phyloP scores from a whole-genome alignment of 2,888 invertebrate species.

The Philaethria dido region DNA sequence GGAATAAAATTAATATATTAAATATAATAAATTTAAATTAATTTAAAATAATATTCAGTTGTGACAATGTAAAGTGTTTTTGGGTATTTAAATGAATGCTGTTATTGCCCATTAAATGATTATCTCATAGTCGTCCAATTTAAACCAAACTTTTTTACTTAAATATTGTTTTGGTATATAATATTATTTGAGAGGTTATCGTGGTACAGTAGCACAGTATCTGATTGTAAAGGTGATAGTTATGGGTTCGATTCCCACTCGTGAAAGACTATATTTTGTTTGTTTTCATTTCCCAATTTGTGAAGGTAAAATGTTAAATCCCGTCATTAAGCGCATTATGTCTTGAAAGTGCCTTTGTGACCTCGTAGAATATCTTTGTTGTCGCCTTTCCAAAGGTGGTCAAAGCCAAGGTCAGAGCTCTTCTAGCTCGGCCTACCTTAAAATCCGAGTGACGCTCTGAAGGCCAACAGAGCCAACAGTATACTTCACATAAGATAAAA shows the following conservation, averaged over 20 bases:
- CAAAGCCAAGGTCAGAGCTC: no score
- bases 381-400: no score
- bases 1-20: neutral
- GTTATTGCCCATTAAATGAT: slow-evolving; percentile 11
- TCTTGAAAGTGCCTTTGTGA: no score
- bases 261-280: neutral
- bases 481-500: no score
- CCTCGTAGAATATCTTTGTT: no score
- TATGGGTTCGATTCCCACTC: neutral
- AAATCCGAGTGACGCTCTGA: no score
- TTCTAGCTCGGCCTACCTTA: no score
- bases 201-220: neutral
- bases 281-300: no score
- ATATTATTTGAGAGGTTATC: neutral
- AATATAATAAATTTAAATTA: slow-evolving; percentile 7
- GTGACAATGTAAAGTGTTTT: slow-evolving; percentile 5
- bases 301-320: no score
- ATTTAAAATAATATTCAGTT: neutral
- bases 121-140: neutral
- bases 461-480: no score
- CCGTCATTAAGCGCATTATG: no score
- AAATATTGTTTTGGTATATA: neutral
- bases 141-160: slow-evolving; percentile 2
- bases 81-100: slow-evolving; percentile 5
- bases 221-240: neutral